Conservation (phyloP, 2,888 invertebrate genomes). For the Luperina nickerlii region DNA sequence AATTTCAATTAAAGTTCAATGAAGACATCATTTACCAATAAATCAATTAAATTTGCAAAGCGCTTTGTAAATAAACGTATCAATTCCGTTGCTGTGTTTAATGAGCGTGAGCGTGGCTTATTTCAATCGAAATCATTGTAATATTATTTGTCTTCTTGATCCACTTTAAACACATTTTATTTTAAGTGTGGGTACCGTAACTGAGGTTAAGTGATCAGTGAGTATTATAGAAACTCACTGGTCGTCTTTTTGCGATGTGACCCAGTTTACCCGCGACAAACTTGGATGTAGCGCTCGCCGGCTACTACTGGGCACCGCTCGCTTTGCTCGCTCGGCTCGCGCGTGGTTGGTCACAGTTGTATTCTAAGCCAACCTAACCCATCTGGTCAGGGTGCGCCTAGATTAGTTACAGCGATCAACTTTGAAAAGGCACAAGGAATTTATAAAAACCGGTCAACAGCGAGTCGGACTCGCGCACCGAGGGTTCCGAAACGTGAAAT, state of each 20-base stretch:
- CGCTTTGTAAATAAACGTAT: slow-evolving; percentile 66
- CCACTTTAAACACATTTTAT: slow-evolving; percentile 17
- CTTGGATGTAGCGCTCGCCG: background rate
- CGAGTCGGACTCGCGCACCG: too few relatives aligned
- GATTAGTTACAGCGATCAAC: background rate
- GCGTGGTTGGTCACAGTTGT: background rate
- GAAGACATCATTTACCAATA: slow-evolving; percentile 75
- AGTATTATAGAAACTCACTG: background rate
- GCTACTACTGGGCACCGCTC: background rate
- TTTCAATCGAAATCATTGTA: slow-evolving; percentile 52
- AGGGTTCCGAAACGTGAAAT: too few relatives aligned
- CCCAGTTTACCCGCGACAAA: background rate
- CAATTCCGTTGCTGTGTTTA: slow-evolving; percentile 55
- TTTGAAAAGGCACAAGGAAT: background rate
- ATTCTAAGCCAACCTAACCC: background rate
- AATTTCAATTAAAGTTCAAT: slow-evolving; percentile 78
- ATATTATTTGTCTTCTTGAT: slow-evolving; percentile 8
- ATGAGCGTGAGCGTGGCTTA: slow-evolving; percentile 46
- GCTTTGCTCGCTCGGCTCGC: background rate
- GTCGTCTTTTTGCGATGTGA: background rate
- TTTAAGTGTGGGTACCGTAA: background rate
- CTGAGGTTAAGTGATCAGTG: background rate
- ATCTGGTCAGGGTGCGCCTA: background rate
- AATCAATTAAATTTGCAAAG: slow-evolving; percentile 71
- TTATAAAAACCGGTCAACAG: background rate